These are phyloP conservation scores for Tachina fera DNA, from an alignment of 2,888 invertebrate species.

Conservation along the genomic window DNA sequence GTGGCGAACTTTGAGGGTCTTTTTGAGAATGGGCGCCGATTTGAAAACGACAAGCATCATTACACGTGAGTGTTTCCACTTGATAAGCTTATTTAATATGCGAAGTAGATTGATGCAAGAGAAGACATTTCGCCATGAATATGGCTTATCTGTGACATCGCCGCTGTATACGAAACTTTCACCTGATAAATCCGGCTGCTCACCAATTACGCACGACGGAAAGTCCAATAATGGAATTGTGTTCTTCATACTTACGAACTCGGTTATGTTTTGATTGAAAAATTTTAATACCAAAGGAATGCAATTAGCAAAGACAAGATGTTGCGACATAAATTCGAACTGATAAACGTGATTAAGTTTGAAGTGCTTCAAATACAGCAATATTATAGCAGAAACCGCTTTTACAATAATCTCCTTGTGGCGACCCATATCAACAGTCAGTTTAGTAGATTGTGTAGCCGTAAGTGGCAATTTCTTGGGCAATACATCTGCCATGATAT, in stretches of 20 bases:
- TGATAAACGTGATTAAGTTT: conserved; percentile 99
- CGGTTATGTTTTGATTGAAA: conserved; percentile 98
- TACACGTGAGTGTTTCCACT: conserved; percentile 99
- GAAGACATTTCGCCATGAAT: conserved; percentile 99
- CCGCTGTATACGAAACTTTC: conserved; percentile 95
- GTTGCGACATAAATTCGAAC: conserved; percentile 99
- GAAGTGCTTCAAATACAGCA: conserved; percentile 97
- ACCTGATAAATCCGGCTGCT: conserved; percentile 95
- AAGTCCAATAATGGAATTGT: conserved; percentile 96
- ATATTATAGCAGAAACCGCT: conserved; percentile 94
- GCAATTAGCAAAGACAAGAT: conserved; percentile 99
- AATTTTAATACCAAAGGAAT: conserved; percentile 99
- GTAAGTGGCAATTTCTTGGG: conserved; percentile 99
- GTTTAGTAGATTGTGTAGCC: conserved; percentile 95
- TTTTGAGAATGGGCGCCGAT: conserved; percentile 98
- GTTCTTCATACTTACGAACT: conserved; percentile 97
- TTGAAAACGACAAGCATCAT: conserved; percentile 99
- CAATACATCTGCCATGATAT: conserved; percentile 98
- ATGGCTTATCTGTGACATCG: conserved; percentile 86
- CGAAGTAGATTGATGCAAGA: conserved; percentile 98
- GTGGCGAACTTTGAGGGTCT: conserved; percentile 96
- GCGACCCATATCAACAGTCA: conserved; percentile 98
- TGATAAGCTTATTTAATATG: conserved; percentile 98
- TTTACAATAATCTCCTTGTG: conserved; percentile 99
- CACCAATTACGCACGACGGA: conserved; percentile 97